Evolutionary conservation across 2,113 vertebrate genomes (phyloP), one percentile per base, ranked within the genome.

Genomic region (Condylura cristata): DNA sequence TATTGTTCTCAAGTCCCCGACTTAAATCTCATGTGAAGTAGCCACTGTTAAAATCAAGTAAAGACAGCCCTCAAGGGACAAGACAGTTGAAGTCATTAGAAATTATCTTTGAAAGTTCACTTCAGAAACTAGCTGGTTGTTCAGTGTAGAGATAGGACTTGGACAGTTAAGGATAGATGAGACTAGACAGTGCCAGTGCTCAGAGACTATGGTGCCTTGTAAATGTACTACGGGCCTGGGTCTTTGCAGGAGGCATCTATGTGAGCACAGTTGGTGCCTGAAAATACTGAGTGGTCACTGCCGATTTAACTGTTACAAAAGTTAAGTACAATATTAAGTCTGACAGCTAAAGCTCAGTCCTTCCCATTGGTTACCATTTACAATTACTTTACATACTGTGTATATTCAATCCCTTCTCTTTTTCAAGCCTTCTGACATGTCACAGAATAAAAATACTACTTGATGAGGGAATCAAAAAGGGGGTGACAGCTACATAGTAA

Each of bases 41-140:
- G 70, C 70, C 61, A 24, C 30, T 70, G 66, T 86, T 74, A 92
- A 39, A 90, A 68, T 90, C 72, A 79, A 95, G 58, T 70, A 63
- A 46, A 80, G 79, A 17, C 30, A 53, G 11, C 24, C 24, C 79
- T 92, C 60, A 46, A 86, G 48, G 58, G 65, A 74, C 72, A 91
- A 89, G 80, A 82, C 34, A n/a, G n/a, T 68, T 74, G 87, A 93
- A 70, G 44, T 63, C 92, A 89, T 91, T 89, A 79, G 80, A 90
- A 94, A 78, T 48, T 93, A 95, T 53, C 82, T 44, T 90, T 90
- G 72, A 72, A 80, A 92, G 78, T 82, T 86, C 17, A 72, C 37
- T 32, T 60, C 16, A 41, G 30, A 37, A 85, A 92, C 87, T 44
- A 78, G 76, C 56, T 48, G 63, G 20, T 80, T 93, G 92, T 81